Base-by-base conservation (phyloP, 2,888 invertebrate genomes). In the Lithodes maja region DNA sequence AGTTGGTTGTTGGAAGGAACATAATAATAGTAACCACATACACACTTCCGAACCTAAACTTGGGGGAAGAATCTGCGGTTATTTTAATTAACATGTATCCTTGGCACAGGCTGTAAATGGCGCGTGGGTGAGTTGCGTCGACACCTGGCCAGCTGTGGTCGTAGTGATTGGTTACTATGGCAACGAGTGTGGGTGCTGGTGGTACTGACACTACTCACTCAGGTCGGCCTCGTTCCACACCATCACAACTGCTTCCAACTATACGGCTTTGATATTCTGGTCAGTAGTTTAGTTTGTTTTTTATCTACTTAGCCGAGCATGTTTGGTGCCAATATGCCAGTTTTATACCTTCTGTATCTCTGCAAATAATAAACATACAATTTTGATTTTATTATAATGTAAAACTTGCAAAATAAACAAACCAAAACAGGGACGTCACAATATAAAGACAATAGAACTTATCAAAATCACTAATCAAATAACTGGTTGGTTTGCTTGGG, bases 221-320 rank as follows among this genome's bases (percentile, higher is more conserved):
- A 97, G 93, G 93, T 92, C 7, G 91, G 92, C 54, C 92, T 83
- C 17, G 95, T 96, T 9, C 96, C 96, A 0, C 95, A 95, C 7
- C 87, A 90, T 85, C 95, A 95, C 55, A 97, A 97, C 94, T 97
- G 97, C 94, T 97, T 97, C 93, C 97, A 98, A 93, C 96, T 98
- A 93, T 97, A 98, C 93, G 98, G 98, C 1, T 98, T 98, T 93
- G 98, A 98, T 93, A 96, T 98, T 77, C 94, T 98, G 79, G 95
- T 98, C 53, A 49, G 89, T 74, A 3, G 17, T 33, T 15, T 80
- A 17, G 50, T 53, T 78, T 78, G 78, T 17, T 33, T 15, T 61
- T 1, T 7, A 12, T 61, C 15, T 7, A 61, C 68, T 15, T 61
- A 15, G 1, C 2, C 2, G 7, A 15, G 15, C 68, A 7, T 61